Percentiles rank a stretch among this genome's conserved stretches.
phyloP scores from a whole-genome alignment of 2,888 invertebrate genomes.

The Petrolisthes manimaculis region DNA sequence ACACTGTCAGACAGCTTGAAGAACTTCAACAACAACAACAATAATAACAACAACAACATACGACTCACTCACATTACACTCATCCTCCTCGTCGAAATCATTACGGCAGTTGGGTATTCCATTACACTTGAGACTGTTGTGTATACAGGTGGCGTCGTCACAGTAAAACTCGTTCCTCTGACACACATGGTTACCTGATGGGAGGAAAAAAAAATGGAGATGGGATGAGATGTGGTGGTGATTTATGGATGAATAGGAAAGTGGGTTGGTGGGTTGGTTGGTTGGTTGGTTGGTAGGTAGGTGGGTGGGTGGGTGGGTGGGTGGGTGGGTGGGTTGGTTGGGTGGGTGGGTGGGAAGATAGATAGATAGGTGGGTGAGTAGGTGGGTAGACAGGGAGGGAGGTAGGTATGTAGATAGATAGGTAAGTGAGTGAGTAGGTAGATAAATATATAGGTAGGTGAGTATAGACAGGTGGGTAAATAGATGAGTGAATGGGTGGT shows the following conservation, averaged over 20 bases:
- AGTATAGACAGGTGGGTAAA: not conserved
- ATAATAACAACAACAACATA: not conserved
- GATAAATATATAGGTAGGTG: not conserved
- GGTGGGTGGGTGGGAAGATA: not conserved
- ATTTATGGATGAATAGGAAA: not conserved
- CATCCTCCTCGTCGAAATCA: conserved; percentile 81
- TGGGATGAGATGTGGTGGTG: not conserved
- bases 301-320: too few species aligned
- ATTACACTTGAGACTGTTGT: conserved; percentile 79
- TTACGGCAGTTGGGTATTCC: conserved; percentile 83
- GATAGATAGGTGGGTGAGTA: not conserved
- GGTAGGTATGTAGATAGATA: conserved; percentile 26
- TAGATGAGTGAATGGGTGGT: not conserved
- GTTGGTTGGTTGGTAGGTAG: too few species aligned
- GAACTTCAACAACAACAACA: not conserved
- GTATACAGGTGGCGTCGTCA: conserved; percentile 89
- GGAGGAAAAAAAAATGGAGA: not conserved
- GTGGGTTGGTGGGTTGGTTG: too few species aligned
- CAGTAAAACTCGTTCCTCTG: conserved; percentile 81
- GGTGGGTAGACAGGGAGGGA: not conserved
- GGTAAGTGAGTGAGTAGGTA: not conserved
- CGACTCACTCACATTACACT: conserved; percentile 47
- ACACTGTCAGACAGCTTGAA: not conserved
- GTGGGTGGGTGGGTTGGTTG: not conserved
- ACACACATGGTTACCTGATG: not conserved